Percentiles rank a stretch among this genome's conserved stretches.
phyloP scores from a whole-genome alignment of 2,797 vertebrate genomes.

The Brachyrhaphis roseni region DNA sequence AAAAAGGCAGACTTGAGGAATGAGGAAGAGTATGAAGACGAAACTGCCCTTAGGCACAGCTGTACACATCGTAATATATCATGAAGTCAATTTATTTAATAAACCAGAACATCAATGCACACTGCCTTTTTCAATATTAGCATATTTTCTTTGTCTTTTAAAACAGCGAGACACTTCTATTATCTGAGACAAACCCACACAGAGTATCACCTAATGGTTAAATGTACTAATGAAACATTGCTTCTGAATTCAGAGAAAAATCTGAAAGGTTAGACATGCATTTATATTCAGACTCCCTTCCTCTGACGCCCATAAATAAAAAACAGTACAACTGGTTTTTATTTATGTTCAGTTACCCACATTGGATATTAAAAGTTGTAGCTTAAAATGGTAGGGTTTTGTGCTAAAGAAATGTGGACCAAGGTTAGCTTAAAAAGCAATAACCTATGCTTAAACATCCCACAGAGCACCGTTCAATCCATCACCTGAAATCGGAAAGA shows the following conservation, averaged over 20 bases:
- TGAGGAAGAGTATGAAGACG: neutral
- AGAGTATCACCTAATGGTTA: neutral
- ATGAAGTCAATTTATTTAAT: neutral
- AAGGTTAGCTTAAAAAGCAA: neutral
- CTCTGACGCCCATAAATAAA: neutral
- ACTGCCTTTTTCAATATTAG: neutral
- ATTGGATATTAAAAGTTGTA: neutral
- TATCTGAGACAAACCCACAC: neutral
- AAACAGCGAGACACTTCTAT: neutral
- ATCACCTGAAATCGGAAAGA: neutral
- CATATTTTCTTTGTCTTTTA: neutral
- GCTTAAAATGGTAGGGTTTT: neutral
- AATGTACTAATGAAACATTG: neutral
- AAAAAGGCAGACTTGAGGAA: conserved; percentile 29
- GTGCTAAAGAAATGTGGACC: neutral
- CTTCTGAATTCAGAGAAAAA: neutral
- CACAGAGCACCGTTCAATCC: neutral
- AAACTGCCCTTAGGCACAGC: conserved; percentile 13
- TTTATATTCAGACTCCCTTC: neutral
- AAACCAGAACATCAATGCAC: neutral
- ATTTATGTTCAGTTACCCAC: neutral
- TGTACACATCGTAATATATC: neutral
- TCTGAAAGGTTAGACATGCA: neutral
- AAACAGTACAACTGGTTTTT: neutral
- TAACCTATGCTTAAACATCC: neutral